Percentiles rank a stretch among this genome's conserved stretches.
Conservation (phyloP, 2,113 vertebrate species). For the Hippocampus guttulatus region DNA sequence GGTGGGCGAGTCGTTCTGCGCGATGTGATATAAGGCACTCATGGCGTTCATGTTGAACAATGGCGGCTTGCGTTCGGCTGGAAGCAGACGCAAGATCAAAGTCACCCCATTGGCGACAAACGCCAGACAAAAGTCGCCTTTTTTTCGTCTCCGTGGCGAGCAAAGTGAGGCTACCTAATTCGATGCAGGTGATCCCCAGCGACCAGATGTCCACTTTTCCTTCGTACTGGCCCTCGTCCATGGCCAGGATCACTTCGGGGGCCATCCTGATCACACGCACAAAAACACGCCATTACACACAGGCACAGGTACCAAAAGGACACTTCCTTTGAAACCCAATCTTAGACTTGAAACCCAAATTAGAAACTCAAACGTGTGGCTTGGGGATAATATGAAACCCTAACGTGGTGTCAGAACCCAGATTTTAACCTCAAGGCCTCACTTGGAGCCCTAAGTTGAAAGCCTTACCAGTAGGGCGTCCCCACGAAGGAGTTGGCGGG, state of each 20-base stretch:
- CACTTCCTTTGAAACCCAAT: too few species aligned
- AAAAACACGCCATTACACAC: too few species aligned
- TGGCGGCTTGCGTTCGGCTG: constrained; percentile 97
- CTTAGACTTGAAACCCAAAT: too few species aligned
- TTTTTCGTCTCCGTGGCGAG: too few species aligned
- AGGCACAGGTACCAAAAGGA: too few species aligned
- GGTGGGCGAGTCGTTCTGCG: constrained; percentile 95
- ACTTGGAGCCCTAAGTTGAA: neutral
- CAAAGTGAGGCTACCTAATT: constrained; percentile 76
- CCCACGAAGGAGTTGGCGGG: constrained; percentile 99
- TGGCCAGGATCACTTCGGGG: constrained; percentile 97
- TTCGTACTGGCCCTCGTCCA: constrained; percentile 98
- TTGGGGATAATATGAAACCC: too few species aligned
- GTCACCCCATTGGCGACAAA: constrained; percentile 4
- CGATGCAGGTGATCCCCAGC: constrained; percentile 97
- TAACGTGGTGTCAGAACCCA: neutral
- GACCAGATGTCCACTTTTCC: constrained; percentile 98
- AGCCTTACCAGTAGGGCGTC: constrained; percentile 93
- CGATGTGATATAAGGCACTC: constrained; percentile 99
- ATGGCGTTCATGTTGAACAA: constrained; percentile 99
- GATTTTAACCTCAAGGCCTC: too few species aligned
- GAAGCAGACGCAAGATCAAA: constrained; percentile 24
- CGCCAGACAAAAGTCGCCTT: neutral
- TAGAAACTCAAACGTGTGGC: too few species aligned
- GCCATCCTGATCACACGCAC: constrained; percentile 83